Base-by-base conservation (phyloP, 2,888 invertebrate genomes). In the Abrostola triplasia region DNA sequence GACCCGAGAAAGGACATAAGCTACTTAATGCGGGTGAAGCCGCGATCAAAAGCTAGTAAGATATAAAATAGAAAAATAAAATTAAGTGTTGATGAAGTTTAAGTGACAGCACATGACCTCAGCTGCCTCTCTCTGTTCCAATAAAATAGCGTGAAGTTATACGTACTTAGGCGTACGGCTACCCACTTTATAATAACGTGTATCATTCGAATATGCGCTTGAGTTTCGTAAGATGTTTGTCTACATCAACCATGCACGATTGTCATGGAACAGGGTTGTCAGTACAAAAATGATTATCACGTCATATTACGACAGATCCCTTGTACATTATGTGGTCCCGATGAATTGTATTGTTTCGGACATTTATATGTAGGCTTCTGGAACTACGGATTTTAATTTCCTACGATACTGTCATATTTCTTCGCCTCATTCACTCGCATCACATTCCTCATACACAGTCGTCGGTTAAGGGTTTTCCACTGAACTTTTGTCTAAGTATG, bases 211-310 rank as follows among this genome's bases (percentile, higher is more conserved):
- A 65, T 60, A 71, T 72, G 71, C 66, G 76, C 71, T 44, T 65
- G 76, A 60, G 65, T 72, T 72, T 76, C 76, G 71, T 72, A 72
- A 72, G 71, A 44, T 71, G 71, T 76, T 72, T 70, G 71, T 76
- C 66, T 76, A 55, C 59, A 65, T 70, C 72, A 59, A 48, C 44
- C 42, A 56, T 54, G 64, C 72, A 47, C 71, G 42, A 60, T 71
- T 76, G 51, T 70, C 53, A 47, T 59, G 12, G 48, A 42, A 6
- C 51, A 72, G 57, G 71, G 71, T 47, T 76, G 57, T 5, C 49
- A 48, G 35, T 24, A 4, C 24, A 24, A 24, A 24, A 24, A 24
- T 24, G 24, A 24, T 24, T 24, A 24, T 24, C 24, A 24, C 24
- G 24, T 24, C 1, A 24, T 24, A 11, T 42, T 6, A 8, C 36